Evolutionary conservation across 2,113 vertebrate species (phyloP).

Genomic region (Hippocampus comes): DNA sequence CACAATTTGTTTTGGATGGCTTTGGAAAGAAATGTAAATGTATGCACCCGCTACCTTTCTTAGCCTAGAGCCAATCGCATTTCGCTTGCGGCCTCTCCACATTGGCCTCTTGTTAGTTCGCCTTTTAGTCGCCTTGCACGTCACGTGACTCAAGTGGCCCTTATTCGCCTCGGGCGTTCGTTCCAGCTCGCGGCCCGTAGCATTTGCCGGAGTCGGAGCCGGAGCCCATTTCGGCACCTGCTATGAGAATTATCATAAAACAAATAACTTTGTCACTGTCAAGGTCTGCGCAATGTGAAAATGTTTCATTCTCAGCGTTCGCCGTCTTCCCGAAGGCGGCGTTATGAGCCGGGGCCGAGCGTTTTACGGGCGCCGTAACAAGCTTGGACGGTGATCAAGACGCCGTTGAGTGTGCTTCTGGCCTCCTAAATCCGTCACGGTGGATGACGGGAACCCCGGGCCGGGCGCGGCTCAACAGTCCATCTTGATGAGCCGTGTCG

Average conservation of each 20-base stretch:
- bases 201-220: conserved; percentile 52
- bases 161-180: not conserved
- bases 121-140: not conserved
- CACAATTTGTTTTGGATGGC: not conserved
- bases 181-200: not conserved
- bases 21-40: not conserved
- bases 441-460: conserved; percentile 30
- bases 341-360: conserved; percentile 46
- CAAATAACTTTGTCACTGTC: conserved; percentile 59
- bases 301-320: conserved; percentile 43
- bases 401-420: conserved; percentile 56
- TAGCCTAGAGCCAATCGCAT: conserved; percentile 40
- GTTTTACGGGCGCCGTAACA: conserved; percentile 56
- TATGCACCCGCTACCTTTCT: not conserved
- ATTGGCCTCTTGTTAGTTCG: not conserved
- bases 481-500: conserved; percentile 45
- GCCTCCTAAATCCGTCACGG: conserved; percentile 38
- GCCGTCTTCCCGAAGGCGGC: conserved; percentile 20
- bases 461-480: conserved; percentile 41
- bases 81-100: not conserved
- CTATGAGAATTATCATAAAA: conserved; percentile 59
- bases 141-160: not conserved
- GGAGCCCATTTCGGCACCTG: conserved; percentile 48
- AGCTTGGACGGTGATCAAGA: conserved; percentile 55
- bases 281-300: conserved; percentile 58